Evolutionary conservation across 2,797 vertebrate genomes (phyloP), one percentile per base, ranked within the genome.

Genomic region (Hipposideros larvatus): DNA sequence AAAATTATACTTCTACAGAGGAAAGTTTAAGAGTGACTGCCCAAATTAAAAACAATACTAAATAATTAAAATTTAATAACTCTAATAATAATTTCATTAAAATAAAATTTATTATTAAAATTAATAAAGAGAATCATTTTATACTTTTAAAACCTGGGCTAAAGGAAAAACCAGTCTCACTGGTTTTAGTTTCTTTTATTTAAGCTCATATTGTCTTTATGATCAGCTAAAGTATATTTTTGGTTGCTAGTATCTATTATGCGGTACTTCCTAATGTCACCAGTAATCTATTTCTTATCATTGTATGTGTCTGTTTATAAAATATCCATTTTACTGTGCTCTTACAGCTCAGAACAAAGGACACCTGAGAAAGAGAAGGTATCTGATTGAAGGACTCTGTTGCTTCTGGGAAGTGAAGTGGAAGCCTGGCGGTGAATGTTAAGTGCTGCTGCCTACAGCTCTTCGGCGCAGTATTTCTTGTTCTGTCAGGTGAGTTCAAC

Each of bases 401-500:
- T 97, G 37, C 37, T 82, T 85, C 79, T 77, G 28, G 88, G 79
- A 79, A 94, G 59, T 24, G 2, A 88, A 96, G 43, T 68, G 41
- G 22, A 43, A 43, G 53, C 46, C 59, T 68, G 61, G 59, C 18
- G 0, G 4, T 37, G 92, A 97, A 93, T 91, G 70, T 77, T 83
- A 95, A 97, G 82, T 53, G 86, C 78, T 71, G 14, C 65, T 43
- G 94, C 85, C 74, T 66, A 46, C 65, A 83, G 61, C 66, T 66
- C 66, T 89, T 83, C 7, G 2, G 51, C 83, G 51, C 88, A 34
- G 24, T 98, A 94, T 93, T 96, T 97, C 92, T 96, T 94, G n/a
- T 55, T 65, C 82, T 97, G 96, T 96, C 95, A 89, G 74, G 75
- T 66, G 75, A 91, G 92, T 93, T 97, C 96, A 97, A 95, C 91